These are phyloP conservation scores for Uropetala carovei DNA, from an alignment of 2,888 invertebrate species.

Conservation along the genomic window DNA sequence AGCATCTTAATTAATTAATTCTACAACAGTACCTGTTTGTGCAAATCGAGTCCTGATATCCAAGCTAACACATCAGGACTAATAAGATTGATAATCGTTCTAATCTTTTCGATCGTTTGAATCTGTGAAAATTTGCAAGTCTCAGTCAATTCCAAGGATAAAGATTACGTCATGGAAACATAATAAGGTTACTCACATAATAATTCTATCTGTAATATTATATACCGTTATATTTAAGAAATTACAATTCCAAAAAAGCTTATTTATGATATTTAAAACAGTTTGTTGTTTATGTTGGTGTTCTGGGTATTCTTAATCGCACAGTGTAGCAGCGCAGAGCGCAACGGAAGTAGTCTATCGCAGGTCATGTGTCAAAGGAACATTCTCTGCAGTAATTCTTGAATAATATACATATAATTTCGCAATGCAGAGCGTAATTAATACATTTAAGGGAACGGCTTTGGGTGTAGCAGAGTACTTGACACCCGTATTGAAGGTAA, in stretches of 20 bases:
- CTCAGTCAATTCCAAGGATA: too few relatives aligned
- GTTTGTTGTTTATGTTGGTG: too few relatives aligned
- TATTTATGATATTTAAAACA: too few relatives aligned
- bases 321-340: not conserved
- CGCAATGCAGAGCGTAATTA: conserved; percentile 96
- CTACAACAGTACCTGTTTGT: not conserved
- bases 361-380: conserved; percentile 40
- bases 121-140: not conserved
- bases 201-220: too few relatives aligned
- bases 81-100: not conserved
- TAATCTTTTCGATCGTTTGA: not conserved
- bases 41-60: not conserved
- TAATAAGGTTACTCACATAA: too few relatives aligned
- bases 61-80: not conserved
- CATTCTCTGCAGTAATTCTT: not conserved
- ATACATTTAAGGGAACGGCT: conserved; percentile 96
- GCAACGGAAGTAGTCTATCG: not conserved
- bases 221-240: too few relatives aligned
- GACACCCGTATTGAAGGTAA: conserved; percentile 96
- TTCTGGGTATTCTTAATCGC: not conserved
- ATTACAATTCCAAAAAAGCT: too few relatives aligned
- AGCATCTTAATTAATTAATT: too few relatives aligned
- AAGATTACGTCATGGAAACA: too few relatives aligned
- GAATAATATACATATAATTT: not conserved
- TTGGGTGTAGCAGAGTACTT: conserved; percentile 97